phyloP scores from a whole-genome alignment of 2,888 invertebrate genomes.

The Agelastica alni region DNA sequence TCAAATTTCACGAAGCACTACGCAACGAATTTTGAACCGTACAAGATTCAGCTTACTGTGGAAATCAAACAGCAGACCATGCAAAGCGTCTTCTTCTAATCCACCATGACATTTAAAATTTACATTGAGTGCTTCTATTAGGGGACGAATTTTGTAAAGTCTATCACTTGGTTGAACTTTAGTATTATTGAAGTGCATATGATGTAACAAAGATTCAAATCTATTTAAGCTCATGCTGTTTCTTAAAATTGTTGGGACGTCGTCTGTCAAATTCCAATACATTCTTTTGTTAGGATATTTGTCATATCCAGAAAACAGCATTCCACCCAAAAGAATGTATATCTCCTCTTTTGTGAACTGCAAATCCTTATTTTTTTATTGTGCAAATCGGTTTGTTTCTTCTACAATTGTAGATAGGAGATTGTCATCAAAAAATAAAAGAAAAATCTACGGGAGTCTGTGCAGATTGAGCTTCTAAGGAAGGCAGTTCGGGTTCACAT shows the following conservation, averaged over 20 bases:
- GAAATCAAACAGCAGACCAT: too few species aligned
- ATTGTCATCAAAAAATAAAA: constrained; percentile 26
- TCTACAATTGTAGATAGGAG: constrained; percentile 11
- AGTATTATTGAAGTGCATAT: constrained; percentile 27
- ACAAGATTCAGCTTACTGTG: too few species aligned
- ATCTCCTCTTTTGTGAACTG: constrained; percentile 23
- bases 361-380: constrained; percentile 27
- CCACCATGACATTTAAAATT: constrained; percentile 17
- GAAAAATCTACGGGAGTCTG: constrained; percentile 3
- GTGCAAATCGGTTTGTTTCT: constrained; percentile 22
- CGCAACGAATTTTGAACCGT: too few species aligned
- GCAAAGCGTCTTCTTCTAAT: constrained; percentile 16
- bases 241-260: constrained; percentile 20
- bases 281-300: constrained; percentile 33
- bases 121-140: constrained; percentile 19
- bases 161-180: constrained; percentile 9
- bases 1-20: too few species aligned
- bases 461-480: too few species aligned
- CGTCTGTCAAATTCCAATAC: constrained; percentile 25
- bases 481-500: background rate
- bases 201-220: constrained; percentile 23
- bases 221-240: constrained; percentile 28
- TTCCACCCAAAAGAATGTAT: constrained; percentile 25
- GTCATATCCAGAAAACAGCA: constrained; percentile 29
- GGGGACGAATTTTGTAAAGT: too few species aligned